Conservation (phyloP, 2,113 vertebrate species). For the Anolis sagrei region DNA sequence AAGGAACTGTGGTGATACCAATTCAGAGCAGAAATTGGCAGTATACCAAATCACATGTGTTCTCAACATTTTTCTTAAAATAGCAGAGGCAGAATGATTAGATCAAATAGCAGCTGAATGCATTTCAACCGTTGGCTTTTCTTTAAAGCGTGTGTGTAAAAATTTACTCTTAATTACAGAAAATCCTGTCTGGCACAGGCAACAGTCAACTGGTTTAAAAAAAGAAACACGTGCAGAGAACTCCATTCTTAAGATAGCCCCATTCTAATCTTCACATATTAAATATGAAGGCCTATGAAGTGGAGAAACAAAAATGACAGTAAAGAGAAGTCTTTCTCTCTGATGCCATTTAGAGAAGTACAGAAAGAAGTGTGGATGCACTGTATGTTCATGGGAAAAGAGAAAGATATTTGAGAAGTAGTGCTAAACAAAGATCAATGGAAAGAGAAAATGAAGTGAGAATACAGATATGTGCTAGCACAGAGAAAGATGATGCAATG, state of each 20-base stretch:
- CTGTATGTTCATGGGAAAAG: neutral
- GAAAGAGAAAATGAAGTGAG: neutral
- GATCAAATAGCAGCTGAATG: neutral
- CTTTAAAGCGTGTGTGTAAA: neutral
- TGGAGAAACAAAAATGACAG: neutral
- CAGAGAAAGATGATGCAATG: neutral
- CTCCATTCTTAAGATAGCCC: neutral
- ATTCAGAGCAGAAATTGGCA: neutral
- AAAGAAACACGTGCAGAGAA: neutral
- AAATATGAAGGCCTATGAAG: neutral
- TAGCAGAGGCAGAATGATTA: neutral
- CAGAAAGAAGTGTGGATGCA: neutral
- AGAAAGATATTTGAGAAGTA: too few species aligned
- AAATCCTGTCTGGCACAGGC: slow-evolving; percentile 1
- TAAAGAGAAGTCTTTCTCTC: neutral
- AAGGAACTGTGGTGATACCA: neutral
- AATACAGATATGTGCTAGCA: neutral
- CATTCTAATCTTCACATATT: neutral
- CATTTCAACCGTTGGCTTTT: neutral
- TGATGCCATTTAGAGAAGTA: neutral
- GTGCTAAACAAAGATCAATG: neutral
- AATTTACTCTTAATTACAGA: neutral
- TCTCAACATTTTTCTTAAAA: neutral
- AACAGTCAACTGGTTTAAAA: neutral
- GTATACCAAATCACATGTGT: neutral